These are phyloP conservation scores for Xyrichtys novacula DNA, from an alignment of 2,797 vertebrate genomes.

Conservation along the genomic window DNA sequence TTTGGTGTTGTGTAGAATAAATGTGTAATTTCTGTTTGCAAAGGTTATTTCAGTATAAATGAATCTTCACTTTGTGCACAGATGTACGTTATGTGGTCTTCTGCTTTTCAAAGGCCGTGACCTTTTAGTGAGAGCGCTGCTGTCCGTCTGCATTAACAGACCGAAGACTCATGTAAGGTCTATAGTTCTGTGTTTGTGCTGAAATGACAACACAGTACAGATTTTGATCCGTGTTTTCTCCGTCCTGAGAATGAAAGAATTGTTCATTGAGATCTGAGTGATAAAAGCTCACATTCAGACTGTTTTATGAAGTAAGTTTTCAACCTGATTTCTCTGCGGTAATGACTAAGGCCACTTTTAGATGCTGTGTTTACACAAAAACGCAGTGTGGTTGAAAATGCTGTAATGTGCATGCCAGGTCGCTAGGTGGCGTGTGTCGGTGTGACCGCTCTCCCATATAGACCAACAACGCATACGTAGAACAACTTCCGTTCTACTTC, in stretches of 20 bases:
- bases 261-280: no score
- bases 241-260: background rate
- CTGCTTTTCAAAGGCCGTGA: constrained; percentile 13
- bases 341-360: no score
- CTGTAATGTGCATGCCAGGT: no score
- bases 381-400: no score
- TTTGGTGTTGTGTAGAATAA: background rate
- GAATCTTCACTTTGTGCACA: background rate
- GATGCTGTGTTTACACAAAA: no score
- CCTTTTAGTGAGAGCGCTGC: constrained; percentile 21
- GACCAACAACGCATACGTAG: no score
- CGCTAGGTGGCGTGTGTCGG: no score
- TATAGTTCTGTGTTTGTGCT: background rate
- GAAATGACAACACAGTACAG: background rate
- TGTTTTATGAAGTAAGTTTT: no score
- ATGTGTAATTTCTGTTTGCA: background rate
- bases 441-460: no score
- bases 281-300: no score
- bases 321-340: no score
- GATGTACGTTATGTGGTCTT: constrained; percentile 1
- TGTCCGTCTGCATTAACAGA: constrained; percentile 12
- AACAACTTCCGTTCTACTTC: no score
- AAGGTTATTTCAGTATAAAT: constrained; percentile 27
- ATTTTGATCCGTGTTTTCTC: background rate
- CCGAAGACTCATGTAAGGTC: background rate